Conservation (phyloP, 2,888 invertebrate species). For the Troides oblongomaculatus region DNA sequence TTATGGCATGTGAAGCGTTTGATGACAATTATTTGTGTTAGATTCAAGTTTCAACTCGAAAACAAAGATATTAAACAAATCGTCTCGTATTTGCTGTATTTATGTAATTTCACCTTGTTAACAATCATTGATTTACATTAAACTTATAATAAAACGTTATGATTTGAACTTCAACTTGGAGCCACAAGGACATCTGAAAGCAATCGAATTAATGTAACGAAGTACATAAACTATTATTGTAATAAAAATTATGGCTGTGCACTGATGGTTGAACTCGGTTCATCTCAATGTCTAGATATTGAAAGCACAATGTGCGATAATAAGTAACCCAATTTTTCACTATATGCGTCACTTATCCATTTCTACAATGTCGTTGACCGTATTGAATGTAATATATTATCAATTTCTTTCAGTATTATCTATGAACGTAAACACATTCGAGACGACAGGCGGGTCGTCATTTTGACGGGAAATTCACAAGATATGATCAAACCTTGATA, state of each 20-base stretch:
- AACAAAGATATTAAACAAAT: too few relatives aligned
- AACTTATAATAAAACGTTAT: too few relatives aligned
- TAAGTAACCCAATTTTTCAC: conserved; percentile 9
- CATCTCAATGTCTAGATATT: not conserved
- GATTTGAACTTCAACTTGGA: too few relatives aligned
- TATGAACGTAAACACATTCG: not conserved
- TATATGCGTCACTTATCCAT: conserved; percentile 5
- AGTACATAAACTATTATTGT: not conserved
- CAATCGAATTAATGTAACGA: too few relatives aligned
- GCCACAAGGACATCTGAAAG: too few relatives aligned
- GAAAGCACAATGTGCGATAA: not conserved
- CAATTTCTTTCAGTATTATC: conserved; percentile 1
- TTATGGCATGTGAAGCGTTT: too few relatives aligned
- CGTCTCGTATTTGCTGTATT: too few relatives aligned
- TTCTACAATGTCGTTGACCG: conserved; percentile 16
- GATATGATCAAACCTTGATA: conserved; percentile 8
- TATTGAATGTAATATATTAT: conserved; percentile 2
- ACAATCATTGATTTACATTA: too few relatives aligned
- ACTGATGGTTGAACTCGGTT: too few relatives aligned
- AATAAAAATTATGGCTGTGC: not conserved
- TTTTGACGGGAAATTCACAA: conserved; percentile 13
- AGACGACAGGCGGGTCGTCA: not conserved
- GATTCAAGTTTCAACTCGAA: too few relatives aligned
- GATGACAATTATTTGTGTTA: too few relatives aligned
- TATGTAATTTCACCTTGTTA: too few relatives aligned